phyloP scores from a whole-genome alignment of 1,140 invertebrate genomes.

The Chironomus striatipennis region DNA sequence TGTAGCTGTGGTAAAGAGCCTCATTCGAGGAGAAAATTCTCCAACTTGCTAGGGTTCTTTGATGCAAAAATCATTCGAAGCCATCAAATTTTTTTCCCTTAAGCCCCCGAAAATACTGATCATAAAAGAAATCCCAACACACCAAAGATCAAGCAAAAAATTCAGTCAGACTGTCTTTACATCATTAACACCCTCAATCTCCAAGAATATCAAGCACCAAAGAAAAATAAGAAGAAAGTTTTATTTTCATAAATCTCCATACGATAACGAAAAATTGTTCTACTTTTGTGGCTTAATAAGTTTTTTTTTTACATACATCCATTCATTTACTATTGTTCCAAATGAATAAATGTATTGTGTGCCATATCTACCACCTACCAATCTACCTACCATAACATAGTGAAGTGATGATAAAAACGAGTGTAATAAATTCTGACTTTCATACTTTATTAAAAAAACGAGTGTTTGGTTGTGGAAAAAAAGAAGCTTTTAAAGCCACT shows the following conservation, averaged over 20 bases:
- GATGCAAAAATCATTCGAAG: too few relatives aligned
- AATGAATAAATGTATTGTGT: neutral
- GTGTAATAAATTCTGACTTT: constrained; percentile 3
- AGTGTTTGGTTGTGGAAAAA: neutral
- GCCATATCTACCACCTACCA: neutral
- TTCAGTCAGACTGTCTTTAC: too few relatives aligned
- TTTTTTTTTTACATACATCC: neutral
- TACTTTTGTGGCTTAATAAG: constrained; percentile 3
- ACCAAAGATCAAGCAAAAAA: too few relatives aligned
- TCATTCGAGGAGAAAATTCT: too few relatives aligned
- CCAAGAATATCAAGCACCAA: too few relatives aligned
- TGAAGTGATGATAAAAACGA: neutral
- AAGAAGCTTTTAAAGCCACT: constrained; percentile 11
- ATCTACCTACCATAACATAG: neutral
- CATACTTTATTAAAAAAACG: neutral
- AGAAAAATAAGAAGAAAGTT: neutral
- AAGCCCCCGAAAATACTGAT: too few relatives aligned
- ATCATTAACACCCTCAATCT: too few relatives aligned
- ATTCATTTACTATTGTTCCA: neutral
- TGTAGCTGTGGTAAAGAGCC: too few relatives aligned
- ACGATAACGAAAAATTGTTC: neutral
- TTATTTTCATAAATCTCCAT: neutral
- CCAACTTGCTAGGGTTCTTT: too few relatives aligned
- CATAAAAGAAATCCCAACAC: too few relatives aligned
- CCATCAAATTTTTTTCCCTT: too few relatives aligned